phyloP scores from a whole-genome alignment of 2,113 vertebrate genomes.

The Baryphthengus martii region DNA sequence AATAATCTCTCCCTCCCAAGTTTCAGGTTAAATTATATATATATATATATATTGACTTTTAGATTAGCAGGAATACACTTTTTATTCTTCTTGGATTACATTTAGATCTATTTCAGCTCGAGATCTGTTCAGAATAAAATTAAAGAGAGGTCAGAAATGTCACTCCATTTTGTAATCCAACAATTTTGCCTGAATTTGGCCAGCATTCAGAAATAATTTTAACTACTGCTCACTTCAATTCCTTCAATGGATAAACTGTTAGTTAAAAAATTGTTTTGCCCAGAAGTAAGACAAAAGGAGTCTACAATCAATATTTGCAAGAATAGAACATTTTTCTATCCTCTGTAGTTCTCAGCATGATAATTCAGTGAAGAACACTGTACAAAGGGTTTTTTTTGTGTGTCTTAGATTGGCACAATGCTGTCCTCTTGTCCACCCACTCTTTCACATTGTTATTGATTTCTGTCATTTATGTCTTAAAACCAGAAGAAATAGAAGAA shows the following conservation, averaged over 20 bases:
- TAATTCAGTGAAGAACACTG: neutral
- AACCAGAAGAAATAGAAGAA: neutral
- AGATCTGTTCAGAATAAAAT: neutral
- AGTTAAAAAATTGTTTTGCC: neutral
- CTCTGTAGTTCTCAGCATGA: neutral
- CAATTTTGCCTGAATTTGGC: neutral
- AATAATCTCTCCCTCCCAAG: neutral
- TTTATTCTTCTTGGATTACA: neutral
- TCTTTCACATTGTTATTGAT: neutral
- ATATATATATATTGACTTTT: neutral
- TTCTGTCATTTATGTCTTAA: neutral
- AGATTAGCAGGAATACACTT: neutral
- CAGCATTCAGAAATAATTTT: neutral
- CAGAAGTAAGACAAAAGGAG: neutral
- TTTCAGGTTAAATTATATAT: neutral
- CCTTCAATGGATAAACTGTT: neutral
- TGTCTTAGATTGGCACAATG: neutral
- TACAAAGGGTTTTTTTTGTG: fast-evolving
- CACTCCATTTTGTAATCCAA: neutral
- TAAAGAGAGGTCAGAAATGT: neutral
- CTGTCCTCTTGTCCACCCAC: neutral
- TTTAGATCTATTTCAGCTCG: neutral
- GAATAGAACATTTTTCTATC: neutral
- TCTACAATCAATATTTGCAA: neutral
- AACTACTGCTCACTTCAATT: neutral